Conservation (phyloP, 2,888 invertebrate genomes). For the Microdon myrmicae region DNA sequence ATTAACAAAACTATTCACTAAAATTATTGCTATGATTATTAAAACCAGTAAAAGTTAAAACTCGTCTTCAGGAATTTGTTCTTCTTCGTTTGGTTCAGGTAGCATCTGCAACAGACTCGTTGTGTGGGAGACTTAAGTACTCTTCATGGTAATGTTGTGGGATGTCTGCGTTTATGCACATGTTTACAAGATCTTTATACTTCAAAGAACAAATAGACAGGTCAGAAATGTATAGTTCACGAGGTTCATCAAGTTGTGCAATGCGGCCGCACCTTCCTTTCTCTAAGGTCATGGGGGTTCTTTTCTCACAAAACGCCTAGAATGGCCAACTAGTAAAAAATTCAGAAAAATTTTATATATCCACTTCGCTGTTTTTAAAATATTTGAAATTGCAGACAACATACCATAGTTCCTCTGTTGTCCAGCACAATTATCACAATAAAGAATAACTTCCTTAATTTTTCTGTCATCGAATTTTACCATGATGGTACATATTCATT, state of each 20-base stretch:
- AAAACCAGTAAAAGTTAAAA: too few species aligned
- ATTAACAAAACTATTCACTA: too few species aligned
- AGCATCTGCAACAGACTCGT: too few species aligned
- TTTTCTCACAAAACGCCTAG: too few species aligned
- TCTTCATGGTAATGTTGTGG: neutral
- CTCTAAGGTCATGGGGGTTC: too few species aligned
- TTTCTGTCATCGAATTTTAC: slow-evolving; percentile 7
- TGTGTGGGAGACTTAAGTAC: too few species aligned
- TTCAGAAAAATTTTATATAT: neutral
- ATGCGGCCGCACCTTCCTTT: neutral
- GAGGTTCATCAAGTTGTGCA: neutral
- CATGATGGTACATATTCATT: slow-evolving; percentile 10
- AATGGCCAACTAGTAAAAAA: too few species aligned
- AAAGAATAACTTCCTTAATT: slow-evolving; percentile 1
- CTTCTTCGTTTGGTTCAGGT: too few species aligned
- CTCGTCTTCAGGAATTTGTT: too few species aligned
- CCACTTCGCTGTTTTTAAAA: too few species aligned
- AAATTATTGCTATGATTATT: too few species aligned
- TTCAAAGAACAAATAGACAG: neutral
- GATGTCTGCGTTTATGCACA: neutral
- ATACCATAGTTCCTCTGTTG: slow-evolving; percentile 10
- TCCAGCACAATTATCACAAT: slow-evolving; percentile 8
- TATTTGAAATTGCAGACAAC: too few species aligned
- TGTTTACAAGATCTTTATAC: neutral
- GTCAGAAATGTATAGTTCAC: neutral